A percentile compares a stretch with the other conserved stretches of the same genome.
These are phyloP conservation scores for Anastatus disparis DNA, from an alignment of 1,140 invertebrate species.

Conservation along the genomic window DNA sequence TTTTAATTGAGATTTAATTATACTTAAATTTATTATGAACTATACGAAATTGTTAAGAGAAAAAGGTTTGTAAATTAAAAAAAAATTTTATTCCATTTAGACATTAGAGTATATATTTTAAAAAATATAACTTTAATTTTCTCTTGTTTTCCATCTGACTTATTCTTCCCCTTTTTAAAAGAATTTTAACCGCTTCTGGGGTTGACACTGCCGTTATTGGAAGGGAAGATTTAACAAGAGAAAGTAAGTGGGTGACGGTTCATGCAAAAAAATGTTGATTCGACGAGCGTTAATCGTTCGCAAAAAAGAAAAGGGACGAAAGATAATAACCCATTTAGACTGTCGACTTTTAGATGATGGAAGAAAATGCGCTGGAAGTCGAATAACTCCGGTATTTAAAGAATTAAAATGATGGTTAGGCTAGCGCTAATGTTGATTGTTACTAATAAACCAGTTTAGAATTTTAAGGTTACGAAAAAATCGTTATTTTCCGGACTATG, in stretches of 20 bases:
- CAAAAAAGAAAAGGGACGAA: no score
- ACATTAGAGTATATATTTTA: no score
- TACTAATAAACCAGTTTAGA: no score
- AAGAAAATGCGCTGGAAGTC: not conserved
- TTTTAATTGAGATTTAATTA: slow-evolving; percentile 26
- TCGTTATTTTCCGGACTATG: no score
- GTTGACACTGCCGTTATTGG: not conserved
- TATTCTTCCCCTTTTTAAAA: not conserved
- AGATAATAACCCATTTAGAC: not conserved
- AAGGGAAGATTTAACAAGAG: not conserved
- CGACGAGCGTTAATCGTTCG: slow-evolving; percentile 1
- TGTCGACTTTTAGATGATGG: not conserved
- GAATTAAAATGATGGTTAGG: no score
- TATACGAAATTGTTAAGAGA: not conserved
- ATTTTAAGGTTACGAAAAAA: no score
- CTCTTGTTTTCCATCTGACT: no score
- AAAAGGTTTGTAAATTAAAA: no score
- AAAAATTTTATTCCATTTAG: no score
- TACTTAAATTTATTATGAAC: not conserved
- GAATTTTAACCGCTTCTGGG: not conserved
- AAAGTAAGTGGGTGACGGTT: not conserved
- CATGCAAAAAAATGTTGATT: not conserved
- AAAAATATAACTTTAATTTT: no score
- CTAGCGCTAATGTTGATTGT: no score
- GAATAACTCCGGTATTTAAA: not conserved